Evolutionary conservation across 1,140 invertebrate genomes (phyloP).

Genomic region (Cherax quadricarinatus): DNA sequence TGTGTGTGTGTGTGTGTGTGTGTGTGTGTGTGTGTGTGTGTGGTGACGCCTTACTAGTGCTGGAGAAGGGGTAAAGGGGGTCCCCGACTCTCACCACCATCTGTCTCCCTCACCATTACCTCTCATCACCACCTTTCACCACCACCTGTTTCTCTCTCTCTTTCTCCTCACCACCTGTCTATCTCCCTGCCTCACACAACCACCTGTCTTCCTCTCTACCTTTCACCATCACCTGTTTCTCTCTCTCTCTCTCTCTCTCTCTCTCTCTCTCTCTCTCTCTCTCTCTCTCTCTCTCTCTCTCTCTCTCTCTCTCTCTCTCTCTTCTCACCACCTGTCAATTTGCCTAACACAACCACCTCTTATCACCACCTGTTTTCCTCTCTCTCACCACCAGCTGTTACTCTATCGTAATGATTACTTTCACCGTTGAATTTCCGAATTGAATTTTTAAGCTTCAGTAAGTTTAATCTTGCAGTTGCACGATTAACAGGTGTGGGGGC

Average conservation of each 20-base stretch:
- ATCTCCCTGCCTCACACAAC: neutral
- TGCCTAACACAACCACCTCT: no score
- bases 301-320: neutral
- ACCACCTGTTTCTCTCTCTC: neutral
- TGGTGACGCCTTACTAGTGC: neutral
- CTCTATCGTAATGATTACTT: no score
- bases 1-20: neutral
- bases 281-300: neutral
- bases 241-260: neutral
- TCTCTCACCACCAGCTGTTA: neutral
- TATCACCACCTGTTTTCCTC: neutral
- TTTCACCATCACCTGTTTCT: neutral
- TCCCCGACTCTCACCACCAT: neutral
- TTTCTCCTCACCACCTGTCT: neutral
- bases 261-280: neutral
- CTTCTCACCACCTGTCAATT: neutral
- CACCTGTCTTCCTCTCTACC: neutral
- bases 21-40: conserved; percentile 23
- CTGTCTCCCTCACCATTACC: neutral
- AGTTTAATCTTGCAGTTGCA: no score
- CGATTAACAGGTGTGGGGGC: no score
- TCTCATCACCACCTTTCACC: no score
- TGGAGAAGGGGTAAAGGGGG: neutral
- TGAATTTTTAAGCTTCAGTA: no score
- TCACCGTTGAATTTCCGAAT: no score